These are phyloP conservation scores for Nowickia ferox DNA, from an alignment of 2,888 invertebrate species.

Conservation along the genomic window DNA sequence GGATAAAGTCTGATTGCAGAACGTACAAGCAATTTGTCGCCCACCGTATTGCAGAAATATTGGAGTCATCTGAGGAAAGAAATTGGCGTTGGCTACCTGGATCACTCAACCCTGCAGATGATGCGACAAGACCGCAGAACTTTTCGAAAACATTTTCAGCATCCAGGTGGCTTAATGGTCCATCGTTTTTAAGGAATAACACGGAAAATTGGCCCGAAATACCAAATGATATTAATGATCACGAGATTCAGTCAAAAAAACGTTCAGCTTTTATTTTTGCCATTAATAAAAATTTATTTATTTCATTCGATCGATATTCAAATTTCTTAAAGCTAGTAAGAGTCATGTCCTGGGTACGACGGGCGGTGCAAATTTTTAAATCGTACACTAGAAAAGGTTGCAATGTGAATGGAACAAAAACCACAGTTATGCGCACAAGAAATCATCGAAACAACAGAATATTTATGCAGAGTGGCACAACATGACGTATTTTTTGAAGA, in stretches of 20 bases:
- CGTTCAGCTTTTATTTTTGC: conserved; percentile 31
- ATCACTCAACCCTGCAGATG: conserved; percentile 31
- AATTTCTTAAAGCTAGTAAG: conserved; percentile 25
- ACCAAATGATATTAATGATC: conserved; percentile 25
- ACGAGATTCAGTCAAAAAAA: conserved; percentile 10
- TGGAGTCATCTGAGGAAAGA: conserved; percentile 22
- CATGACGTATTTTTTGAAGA: background rate
- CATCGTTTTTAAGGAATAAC: background rate
- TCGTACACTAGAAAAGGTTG: background rate
- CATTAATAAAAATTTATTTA: background rate
- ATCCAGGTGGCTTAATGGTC: conserved; percentile 27
- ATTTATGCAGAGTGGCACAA: conserved; percentile 40
- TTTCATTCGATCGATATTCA: conserved; percentile 39
- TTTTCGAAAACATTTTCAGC: conserved; percentile 12
- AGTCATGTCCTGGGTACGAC: conserved; percentile 30
- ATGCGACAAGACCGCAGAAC: conserved; percentile 44
- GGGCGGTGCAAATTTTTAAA: conserved; percentile 32
- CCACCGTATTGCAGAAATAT: conserved; percentile 39
- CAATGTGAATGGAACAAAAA: background rate
- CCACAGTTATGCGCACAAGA: conserved; percentile 9
- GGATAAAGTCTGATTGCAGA: conserved; percentile 47
- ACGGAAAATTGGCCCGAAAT: conserved; percentile 7
- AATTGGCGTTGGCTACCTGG: conserved; percentile 48
- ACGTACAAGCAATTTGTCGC: conserved; percentile 42
- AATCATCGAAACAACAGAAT: conserved; percentile 20